Evolutionary conservation across 2,888 invertebrate species (phyloP).

Genomic region (Sarcophaga subvicina): DNA sequence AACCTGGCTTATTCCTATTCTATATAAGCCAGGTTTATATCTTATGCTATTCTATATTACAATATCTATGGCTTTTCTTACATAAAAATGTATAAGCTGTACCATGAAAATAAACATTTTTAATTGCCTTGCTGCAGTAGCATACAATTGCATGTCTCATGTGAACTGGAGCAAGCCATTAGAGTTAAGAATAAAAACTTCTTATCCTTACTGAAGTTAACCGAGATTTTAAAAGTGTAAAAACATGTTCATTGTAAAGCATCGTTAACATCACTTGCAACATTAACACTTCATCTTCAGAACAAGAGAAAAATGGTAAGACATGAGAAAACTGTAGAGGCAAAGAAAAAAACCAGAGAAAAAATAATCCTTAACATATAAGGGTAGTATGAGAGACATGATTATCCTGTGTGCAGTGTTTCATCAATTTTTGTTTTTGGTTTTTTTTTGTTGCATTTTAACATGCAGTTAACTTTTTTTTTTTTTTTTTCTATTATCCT

Average conservation of each 20-base stretch:
- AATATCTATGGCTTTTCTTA: no score
- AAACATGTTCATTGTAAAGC: conserved; percentile 46
- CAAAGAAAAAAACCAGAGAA: background rate
- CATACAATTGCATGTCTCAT: conserved; percentile 32
- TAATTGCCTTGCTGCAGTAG: conserved; percentile 46
- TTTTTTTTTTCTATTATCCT: background rate
- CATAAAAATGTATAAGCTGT: no score
- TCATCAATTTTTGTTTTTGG: background rate
- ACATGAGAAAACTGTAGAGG: conserved; percentile 15
- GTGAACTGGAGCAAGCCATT: background rate
- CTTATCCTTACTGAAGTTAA: no score
- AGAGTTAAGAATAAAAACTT: no score
- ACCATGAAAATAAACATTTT: conserved; percentile 25
- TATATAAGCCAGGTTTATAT: no score
- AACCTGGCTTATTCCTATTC: no score
- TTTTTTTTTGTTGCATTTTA: conserved; percentile 56
- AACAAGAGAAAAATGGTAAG: background rate
- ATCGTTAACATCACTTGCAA: conserved; percentile 70
- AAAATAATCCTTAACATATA: background rate
- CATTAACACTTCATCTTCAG: conserved; percentile 70
- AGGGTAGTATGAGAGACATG: conserved; percentile 1
- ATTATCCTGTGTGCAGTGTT: conserved; percentile 28
- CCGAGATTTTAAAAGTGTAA: background rate
- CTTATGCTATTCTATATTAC: no score
- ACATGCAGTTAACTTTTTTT: conserved; percentile 63